Evolutionary conservation across 2,797 vertebrate species (phyloP).

Genomic region (Falco columbarius): DNA sequence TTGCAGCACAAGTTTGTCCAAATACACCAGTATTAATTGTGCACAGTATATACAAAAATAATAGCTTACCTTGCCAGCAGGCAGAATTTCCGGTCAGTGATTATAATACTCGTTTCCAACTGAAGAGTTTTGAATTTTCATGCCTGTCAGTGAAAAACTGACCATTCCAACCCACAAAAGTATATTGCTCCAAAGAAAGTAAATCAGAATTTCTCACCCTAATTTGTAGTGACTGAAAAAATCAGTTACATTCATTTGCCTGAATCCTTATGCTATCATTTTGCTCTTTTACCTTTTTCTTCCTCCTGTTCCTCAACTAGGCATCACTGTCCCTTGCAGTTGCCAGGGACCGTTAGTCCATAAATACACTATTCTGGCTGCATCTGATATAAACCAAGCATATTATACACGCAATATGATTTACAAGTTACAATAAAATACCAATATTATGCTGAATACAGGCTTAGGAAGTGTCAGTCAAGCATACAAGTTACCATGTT

Average conservation of each 20-base stretch:
- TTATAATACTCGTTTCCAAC: background rate
- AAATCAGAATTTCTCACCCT: background rate
- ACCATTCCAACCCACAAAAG: background rate
- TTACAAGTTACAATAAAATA: background rate
- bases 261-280: background rate
- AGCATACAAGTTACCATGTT: background rate
- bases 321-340: background rate
- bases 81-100: background rate
- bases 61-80: conserved; percentile 43
- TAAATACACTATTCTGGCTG: background rate
- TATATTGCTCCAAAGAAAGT: background rate
- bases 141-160: conserved; percentile 15
- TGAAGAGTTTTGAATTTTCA: conserved; percentile 28
- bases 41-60: conserved; percentile 36
- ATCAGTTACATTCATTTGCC: background rate
- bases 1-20: conserved; percentile 49
- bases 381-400: background rate
- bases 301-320: background rate
- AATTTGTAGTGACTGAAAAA: background rate
- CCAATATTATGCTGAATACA: background rate
- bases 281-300: background rate
- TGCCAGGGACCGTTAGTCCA: background rate
- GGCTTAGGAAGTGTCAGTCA: background rate
- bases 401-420: background rate
- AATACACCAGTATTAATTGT: conserved; percentile 60